Base-by-base conservation (phyloP, 2,888 invertebrate genomes). In the Nemotelus pantherinus region DNA sequence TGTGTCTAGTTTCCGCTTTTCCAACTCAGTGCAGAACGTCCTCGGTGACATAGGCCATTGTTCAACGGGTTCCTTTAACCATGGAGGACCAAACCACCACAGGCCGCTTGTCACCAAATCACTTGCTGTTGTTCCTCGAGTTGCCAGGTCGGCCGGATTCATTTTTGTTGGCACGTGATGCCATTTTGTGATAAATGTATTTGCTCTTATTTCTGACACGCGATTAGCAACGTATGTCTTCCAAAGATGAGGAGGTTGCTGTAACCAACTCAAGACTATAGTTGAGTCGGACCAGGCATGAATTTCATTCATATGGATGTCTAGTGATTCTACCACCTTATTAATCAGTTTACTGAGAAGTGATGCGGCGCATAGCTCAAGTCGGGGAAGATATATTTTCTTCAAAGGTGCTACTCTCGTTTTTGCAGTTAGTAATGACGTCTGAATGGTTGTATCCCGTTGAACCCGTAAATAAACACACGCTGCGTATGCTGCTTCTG, bases 401-500 rank as follows among this genome's bases (percentile, higher is more conserved):
- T 25, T 25, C 25, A 25, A 25, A 25, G 25, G 25, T 25, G 25
- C 25, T 25, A 25, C 25, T 25, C 25, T 25, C 25, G 25, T 25
- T 25, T 25, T 25, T 25, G 25, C 25, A 25, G 25, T 25, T 25
- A 25, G 25, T 25, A 25, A 25, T 25, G 25, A 25, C 25, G 25
- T 25, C 25, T 25, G 25, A 25, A 25, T 25, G 25, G 25, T 25
- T 25, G 25, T 25, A 25, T 25, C 25, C 25, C 25, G 25, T 25
- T 25, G 25, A 25, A 25, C 25, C 25, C 48, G 72, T 82, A 83
- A 0, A 80, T 79, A 10, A 80, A 25, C 25, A 25, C 25, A 25
- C 25, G 25, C 25, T 25, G 25, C 25, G 0, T 80, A 79, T 10
- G 80, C 80, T 5, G 81, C 81, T 47, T 82, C 81, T 67, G 82